Evolutionary conservation across 2,797 vertebrate species (phyloP), one percentile per base, ranked within the genome.

Genomic region (Enteromius radiatus): DNA sequence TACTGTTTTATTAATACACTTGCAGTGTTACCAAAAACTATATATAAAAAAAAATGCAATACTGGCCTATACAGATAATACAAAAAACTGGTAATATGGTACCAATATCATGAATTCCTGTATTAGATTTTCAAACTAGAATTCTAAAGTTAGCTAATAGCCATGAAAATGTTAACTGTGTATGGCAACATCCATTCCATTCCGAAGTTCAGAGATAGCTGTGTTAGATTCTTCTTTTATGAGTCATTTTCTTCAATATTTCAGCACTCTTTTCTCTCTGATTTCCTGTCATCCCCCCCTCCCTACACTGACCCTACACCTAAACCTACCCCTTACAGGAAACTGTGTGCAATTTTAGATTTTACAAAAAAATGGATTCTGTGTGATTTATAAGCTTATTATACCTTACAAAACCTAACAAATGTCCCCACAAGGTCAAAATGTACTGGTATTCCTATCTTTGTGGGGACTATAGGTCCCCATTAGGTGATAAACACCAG

Each of bases 271-370:
- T 71, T 79, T 63, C 56, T 63, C 56, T 65, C 38, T 52, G 75
- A 26, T 28, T 73, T 78, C 31, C 69, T 67, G 59, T 36, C 23
- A 36, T n/a, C 43, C 56, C 56, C 45, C 43, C 47, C 38, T n/a
- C n/a, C n/a, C n/a, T n/a, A n/a, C n/a, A n/a, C n/a, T n/a, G n/a
- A n/a, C n/a, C n/a, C n/a, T n/a, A n/a, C n/a, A n/a, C n/a, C n/a
- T n/a, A n/a, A n/a, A n/a, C n/a, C n/a, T n/a, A n/a, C n/a, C n/a
- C n/a, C n/a, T n/a, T n/a, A n/a, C n/a, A n/a, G n/a, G n/a, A n/a
- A n/a, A n/a, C n/a, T n/a, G n/a, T n/a, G n/a, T n/a, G n/a, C n/a
- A n/a, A n/a, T n/a, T n/a, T n/a, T n/a, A n/a, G n/a, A n/a, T n/a
- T n/a, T n/a, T n/a, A n/a, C n/a, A n/a, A n/a, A n/a, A n/a, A n/a